A percentile compares a stretch with the other conserved stretches of the same genome.
phyloP scores from a whole-genome alignment of 2,113 vertebrate species.

The Panthera uncia region DNA sequence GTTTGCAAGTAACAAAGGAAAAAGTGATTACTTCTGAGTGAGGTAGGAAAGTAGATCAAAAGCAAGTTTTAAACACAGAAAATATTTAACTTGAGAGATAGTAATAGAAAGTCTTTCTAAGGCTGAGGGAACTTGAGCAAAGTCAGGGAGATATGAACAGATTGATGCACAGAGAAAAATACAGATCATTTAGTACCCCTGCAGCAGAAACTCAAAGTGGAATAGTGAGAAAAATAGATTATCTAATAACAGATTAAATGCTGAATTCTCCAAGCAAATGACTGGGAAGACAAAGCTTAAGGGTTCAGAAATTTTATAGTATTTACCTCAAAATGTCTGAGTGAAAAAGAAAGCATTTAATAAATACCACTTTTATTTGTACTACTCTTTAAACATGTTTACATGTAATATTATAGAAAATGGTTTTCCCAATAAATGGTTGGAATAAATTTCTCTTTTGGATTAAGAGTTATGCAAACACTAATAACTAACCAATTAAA shows the following conservation, averaged over 20 bases:
- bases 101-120: neutral
- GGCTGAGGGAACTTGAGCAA: neutral
- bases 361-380: neutral
- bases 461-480: neutral
- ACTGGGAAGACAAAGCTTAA: neutral
- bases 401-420: neutral
- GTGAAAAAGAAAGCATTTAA: neutral
- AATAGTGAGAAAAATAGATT: slow-evolving; percentile 22
- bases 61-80: neutral
- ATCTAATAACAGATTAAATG: neutral
- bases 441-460: neutral
- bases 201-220: neutral
- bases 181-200: slow-evolving; percentile 7
- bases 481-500: neutral
- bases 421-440: neutral
- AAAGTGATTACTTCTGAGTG: slow-evolving; percentile 27
- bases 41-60: neutral
- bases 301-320: neutral
- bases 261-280: neutral
- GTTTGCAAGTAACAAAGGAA: neutral
- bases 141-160: neutral
- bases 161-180: neutral
- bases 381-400: neutral
- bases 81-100: slow-evolving; percentile 47
- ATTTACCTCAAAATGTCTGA: neutral